phyloP scores from a whole-genome alignment of 2,113 vertebrate genomes.

The Saiga tatarica region DNA sequence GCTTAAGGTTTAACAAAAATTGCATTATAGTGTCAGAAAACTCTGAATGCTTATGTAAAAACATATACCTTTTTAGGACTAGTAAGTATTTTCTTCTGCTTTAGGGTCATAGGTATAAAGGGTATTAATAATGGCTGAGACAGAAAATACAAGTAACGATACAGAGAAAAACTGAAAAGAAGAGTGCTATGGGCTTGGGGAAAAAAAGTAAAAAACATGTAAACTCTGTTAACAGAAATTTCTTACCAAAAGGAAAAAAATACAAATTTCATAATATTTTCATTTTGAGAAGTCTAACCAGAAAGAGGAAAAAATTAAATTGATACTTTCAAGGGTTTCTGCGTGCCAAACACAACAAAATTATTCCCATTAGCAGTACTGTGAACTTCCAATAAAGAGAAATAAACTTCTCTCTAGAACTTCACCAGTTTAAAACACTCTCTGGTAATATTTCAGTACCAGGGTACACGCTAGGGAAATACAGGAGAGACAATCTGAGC shows the following conservation, averaged over 20 bases:
- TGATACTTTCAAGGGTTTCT: background rate
- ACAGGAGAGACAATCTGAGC: background rate
- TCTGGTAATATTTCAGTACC: background rate
- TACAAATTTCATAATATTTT: slow-evolving; percentile 34
- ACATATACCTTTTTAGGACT: background rate
- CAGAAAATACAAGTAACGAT: background rate
- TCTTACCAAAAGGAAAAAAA: slow-evolving; percentile 8
- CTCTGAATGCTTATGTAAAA: slow-evolving; percentile 19
- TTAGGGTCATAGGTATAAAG: background rate
- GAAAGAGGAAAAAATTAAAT: slow-evolving; percentile 40
- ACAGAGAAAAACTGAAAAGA: background rate
- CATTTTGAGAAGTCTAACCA: slow-evolving; percentile 19
- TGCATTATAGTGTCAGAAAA: background rate
- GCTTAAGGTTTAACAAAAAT: background rate
- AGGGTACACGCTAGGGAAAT: background rate
- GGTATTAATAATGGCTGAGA: background rate
- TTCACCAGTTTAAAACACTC: background rate
- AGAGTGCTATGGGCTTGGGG: background rate
- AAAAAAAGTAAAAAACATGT: background rate
- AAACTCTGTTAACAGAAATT: slow-evolving; percentile 36
- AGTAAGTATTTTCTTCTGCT: background rate
- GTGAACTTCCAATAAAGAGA: slow-evolving; percentile 1
- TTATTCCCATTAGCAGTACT: background rate
- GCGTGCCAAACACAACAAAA: background rate
- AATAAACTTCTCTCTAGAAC: background rate